A percentile compares a stretch with the other conserved stretches of the same genome.
These are phyloP conservation scores for Malthinus seriepunctatus DNA, from an alignment of 2,888 invertebrate genomes.

Conservation along the genomic window DNA sequence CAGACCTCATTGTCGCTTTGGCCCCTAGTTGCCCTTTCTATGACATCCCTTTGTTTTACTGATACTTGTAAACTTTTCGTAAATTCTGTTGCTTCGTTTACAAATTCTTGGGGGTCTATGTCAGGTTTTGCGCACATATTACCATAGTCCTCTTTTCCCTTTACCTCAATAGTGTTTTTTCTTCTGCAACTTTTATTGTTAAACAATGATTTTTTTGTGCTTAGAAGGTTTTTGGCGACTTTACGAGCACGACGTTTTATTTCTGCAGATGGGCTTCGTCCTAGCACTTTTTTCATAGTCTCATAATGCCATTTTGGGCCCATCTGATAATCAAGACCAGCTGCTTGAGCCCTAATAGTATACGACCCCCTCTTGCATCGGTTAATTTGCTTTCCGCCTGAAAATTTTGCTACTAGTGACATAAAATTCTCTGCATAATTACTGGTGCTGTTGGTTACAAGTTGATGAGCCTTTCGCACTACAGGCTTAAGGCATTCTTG, in stretches of 20 bases:
- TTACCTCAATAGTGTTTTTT: background rate
- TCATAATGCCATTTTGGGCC: background rate
- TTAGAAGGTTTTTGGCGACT: background rate
- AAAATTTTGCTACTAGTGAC: background rate
- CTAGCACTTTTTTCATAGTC: too few relatives aligned
- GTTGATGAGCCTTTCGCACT: background rate
- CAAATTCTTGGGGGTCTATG: too few relatives aligned
- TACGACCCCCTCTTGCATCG: background rate
- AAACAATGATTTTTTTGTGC: background rate
- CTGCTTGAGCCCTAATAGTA: background rate
- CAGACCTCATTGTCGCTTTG: too few relatives aligned
- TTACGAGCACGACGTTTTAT: background rate
- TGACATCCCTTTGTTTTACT: background rate
- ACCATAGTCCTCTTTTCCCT: background rate
- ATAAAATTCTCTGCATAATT: conserved; percentile 1
- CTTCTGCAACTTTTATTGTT: background rate
- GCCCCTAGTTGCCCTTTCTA: too few relatives aligned
- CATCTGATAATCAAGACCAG: background rate
- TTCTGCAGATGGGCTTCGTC: too few relatives aligned
- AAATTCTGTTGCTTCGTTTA: background rate
- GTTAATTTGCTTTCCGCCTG: background rate
- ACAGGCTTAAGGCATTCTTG: conserved; percentile 1
- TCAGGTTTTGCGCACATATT: background rate
- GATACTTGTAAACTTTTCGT: background rate
- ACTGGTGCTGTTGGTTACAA: background rate